A percentile compares a stretch with the other conserved stretches of the same genome.
Evolutionary conservation across 1,140 invertebrate species (phyloP).

Genomic region (Liolophura sinensis): DNA sequence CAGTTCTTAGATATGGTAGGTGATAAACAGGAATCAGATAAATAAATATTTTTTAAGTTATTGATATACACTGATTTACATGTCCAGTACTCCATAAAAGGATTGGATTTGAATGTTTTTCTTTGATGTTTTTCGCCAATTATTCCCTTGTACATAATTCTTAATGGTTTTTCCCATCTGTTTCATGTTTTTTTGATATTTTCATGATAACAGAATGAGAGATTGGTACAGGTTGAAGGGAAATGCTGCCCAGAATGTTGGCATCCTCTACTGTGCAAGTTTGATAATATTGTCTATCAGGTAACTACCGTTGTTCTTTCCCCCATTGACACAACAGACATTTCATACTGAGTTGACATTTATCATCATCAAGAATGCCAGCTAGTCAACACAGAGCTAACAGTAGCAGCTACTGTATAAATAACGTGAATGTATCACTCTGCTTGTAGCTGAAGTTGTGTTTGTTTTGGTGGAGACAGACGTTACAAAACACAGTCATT

Average conservation of each 20-base stretch:
- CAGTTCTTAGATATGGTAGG: no score
- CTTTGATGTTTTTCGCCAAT: not conserved
- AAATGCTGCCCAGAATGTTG: slow-evolving; percentile 48
- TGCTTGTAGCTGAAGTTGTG: not conserved
- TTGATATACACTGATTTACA: not conserved
- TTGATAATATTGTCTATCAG: slow-evolving; percentile 30
- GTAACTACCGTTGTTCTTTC: slow-evolving; percentile 19
- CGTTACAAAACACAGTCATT: no score
- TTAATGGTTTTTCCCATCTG: not conserved
- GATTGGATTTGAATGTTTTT: not conserved
- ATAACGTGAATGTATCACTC: not conserved
- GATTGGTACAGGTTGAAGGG: slow-evolving; percentile 23
- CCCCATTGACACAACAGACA: not conserved
- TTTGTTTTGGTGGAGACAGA: no score
- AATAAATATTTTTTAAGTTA: no score
- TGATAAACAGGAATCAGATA: no score
- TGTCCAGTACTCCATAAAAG: not conserved
- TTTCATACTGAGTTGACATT: not conserved
- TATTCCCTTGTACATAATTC: not conserved
- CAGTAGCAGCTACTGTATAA: not conserved
- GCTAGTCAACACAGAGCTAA: not conserved
- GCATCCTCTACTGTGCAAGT: slow-evolving; percentile 31
- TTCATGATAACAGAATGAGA: slow-evolving; percentile 31
- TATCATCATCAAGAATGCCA: no score
- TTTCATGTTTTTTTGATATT: not conserved